phyloP scores from a whole-genome alignment of 2,888 invertebrate genomes.

The Tyria jacobaeae region DNA sequence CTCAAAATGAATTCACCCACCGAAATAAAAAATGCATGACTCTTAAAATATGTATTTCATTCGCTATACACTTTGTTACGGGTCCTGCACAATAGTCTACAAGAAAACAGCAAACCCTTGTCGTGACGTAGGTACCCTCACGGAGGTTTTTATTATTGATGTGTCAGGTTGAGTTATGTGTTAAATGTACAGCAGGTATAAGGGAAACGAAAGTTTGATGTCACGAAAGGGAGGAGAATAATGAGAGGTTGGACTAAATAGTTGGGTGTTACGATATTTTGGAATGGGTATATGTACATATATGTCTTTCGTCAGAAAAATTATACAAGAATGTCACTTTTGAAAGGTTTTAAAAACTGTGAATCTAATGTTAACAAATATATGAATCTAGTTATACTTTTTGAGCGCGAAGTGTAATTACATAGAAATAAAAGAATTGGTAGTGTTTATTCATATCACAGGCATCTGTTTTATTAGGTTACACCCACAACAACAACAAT shows the following conservation, averaged over 20 bases:
- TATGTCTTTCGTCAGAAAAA: neutral
- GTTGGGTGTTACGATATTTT: constrained; percentile 12
- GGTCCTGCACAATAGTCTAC: constrained; percentile 42
- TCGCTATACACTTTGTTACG: constrained; percentile 37
- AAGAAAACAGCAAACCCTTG: constrained; percentile 51
- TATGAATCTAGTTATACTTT: too few species aligned
- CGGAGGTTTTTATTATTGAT: constrained; percentile 52
- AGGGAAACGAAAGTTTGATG: constrained; percentile 44
- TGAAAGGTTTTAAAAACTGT: too few species aligned
- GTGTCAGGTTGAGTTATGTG: constrained; percentile 54
- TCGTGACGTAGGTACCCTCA: constrained; percentile 44
- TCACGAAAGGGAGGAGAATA: constrained; percentile 25
- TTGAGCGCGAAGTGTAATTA: too few species aligned
- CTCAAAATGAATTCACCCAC: neutral
- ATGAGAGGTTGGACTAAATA: constrained; percentile 18
- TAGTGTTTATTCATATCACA: too few species aligned
- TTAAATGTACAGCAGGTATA: constrained; percentile 42
- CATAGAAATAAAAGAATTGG: too few species aligned
- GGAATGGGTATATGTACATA: neutral
- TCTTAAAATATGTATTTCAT: constrained; percentile 40
- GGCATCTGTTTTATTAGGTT: too few species aligned
- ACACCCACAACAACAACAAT: too few species aligned
- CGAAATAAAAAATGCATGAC: constrained; percentile 30
- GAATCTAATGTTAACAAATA: too few species aligned
- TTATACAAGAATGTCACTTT: too few species aligned